phyloP scores from a whole-genome alignment of 2,888 invertebrate species.

The Asteroscopus sphinx region DNA sequence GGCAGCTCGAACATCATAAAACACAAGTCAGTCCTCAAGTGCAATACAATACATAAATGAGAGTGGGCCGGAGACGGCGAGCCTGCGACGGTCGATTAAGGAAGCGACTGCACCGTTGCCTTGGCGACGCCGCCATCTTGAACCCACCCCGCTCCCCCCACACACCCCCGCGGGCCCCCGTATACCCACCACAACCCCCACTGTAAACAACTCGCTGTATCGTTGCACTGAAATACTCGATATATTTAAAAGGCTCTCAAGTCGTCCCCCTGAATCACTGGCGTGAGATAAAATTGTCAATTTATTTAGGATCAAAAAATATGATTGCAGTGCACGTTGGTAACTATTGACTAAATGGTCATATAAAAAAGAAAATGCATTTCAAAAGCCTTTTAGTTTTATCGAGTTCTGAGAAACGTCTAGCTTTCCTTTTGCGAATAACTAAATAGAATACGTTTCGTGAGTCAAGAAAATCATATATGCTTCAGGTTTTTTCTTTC shows the following conservation, averaged over 20 bases:
- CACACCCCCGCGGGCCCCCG: slow-evolving; percentile 58
- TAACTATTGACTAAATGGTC: slow-evolving; percentile 56
- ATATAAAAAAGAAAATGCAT: slow-evolving; percentile 39
- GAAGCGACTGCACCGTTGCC: slow-evolving; percentile 89
- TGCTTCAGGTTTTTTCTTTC: too few species aligned
- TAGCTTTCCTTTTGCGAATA: too few species aligned
- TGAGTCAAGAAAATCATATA: too few species aligned
- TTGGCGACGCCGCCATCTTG: slow-evolving; percentile 88
- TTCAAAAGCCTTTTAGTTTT: slow-evolving; percentile 41
- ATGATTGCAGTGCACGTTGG: slow-evolving; percentile 62
- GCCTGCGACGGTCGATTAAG: slow-evolving; percentile 89
- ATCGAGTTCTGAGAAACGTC: slow-evolving; percentile 7
- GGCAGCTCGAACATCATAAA: slow-evolving; percentile 65
- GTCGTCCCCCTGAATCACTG: slow-evolving; percentile 74
- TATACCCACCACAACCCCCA: slow-evolving; percentile 61
- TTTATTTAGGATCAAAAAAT: slow-evolving; percentile 76
- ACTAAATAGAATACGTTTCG: too few species aligned
- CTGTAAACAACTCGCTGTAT: slow-evolving; percentile 88
- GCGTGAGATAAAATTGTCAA: slow-evolving; percentile 76
- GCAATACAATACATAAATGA: slow-evolving; percentile 88
- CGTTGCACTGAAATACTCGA: slow-evolving; percentile 89
- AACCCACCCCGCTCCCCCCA: slow-evolving; percentile 66
- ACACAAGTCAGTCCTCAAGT: slow-evolving; percentile 74
- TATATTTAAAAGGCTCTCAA: slow-evolving; percentile 86
- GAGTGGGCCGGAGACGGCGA: slow-evolving; percentile 72